phyloP scores from a whole-genome alignment of 2,797 vertebrate genomes.

The Propithecus perrieri region DNA sequence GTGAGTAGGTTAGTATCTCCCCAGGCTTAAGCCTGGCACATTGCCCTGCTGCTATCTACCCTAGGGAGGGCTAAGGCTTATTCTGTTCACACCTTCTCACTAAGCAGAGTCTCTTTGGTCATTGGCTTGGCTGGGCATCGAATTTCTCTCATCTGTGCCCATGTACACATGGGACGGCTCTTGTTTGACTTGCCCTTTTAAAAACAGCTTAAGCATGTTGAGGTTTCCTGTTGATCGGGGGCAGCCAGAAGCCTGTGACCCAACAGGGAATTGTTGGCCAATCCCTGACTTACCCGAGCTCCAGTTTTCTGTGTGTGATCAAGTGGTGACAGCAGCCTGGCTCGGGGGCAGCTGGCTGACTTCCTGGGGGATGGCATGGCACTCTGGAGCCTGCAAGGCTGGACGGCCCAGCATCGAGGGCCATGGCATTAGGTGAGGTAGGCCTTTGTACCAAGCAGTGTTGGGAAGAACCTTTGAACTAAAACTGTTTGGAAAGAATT shows the following conservation, averaged over 20 bases:
- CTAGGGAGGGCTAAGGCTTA: neutral
- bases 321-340: slow-evolving; percentile 65
- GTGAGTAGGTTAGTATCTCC: neutral
- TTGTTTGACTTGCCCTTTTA: slow-evolving; percentile 71
- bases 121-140: slow-evolving; percentile 23
- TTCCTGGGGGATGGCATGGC: slow-evolving; percentile 42
- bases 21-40: neutral
- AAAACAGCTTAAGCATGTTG: slow-evolving; percentile 75
- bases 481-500: neutral
- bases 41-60: neutral
- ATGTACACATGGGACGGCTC: slow-evolving; percentile 28
- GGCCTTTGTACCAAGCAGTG: neutral
- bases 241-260: slow-evolving; percentile 76
- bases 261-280: slow-evolving; percentile 69
- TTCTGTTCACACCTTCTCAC: neutral
- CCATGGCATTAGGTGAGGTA: neutral
- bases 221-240: slow-evolving; percentile 76
- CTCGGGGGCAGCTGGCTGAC: slow-evolving; percentile 55
- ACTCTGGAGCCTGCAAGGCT: neutral
- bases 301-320: slow-evolving; percentile 67
- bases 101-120: slow-evolving; percentile 21
- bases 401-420: neutral
- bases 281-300: slow-evolving; percentile 64
- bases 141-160: slow-evolving; percentile 59
- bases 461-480: slow-evolving; percentile 13